Percentiles rank a stretch among this genome's conserved stretches.
Conservation (phyloP, 2,797 vertebrate genomes). For the Morus bassanus region DNA sequence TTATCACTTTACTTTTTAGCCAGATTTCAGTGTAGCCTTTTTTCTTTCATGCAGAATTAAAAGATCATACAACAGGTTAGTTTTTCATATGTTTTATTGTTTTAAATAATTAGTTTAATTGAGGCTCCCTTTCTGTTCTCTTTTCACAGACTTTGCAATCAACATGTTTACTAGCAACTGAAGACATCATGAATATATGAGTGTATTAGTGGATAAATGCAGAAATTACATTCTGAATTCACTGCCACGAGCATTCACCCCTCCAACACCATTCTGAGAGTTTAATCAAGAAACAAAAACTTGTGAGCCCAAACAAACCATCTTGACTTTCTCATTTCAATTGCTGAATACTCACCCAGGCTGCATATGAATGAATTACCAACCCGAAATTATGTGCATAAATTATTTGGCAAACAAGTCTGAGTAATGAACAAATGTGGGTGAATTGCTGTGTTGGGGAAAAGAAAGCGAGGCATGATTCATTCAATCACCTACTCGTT, state of each 20-base stretch:
- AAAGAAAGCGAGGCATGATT: slow-evolving; percentile 31
- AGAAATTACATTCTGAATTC: slow-evolving; percentile 36
- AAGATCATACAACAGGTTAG: slow-evolving; percentile 3
- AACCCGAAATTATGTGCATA: slow-evolving; percentile 44
- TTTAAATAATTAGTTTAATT: slow-evolving; percentile 23
- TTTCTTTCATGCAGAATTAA: neutral
- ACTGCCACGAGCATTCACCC: neutral
- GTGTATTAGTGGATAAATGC: neutral
- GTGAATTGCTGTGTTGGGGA: slow-evolving; percentile 51
- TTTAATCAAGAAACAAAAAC: slow-evolving; percentile 53
- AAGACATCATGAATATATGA: slow-evolving; percentile 1
- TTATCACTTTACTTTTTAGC: slow-evolving; percentile 37
- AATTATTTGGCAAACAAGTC: slow-evolving; percentile 60
- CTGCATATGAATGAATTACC: slow-evolving; percentile 53
- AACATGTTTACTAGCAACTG: slow-evolving; percentile 4
- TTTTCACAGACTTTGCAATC: neutral
- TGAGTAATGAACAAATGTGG: slow-evolving; percentile 60
- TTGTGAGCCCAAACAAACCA: slow-evolving; percentile 60
- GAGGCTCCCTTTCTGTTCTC: neutral
- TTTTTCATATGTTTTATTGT: neutral
- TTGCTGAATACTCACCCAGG: slow-evolving; percentile 35
- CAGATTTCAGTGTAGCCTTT: slow-evolving; percentile 32
- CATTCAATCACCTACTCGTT: slow-evolving; percentile 42
- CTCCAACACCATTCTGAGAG: slow-evolving; percentile 12
- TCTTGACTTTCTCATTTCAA: slow-evolving; percentile 54